Base-by-base conservation (phyloP, 1,140 invertebrate species). In the Xylocopa sonorina region DNA sequence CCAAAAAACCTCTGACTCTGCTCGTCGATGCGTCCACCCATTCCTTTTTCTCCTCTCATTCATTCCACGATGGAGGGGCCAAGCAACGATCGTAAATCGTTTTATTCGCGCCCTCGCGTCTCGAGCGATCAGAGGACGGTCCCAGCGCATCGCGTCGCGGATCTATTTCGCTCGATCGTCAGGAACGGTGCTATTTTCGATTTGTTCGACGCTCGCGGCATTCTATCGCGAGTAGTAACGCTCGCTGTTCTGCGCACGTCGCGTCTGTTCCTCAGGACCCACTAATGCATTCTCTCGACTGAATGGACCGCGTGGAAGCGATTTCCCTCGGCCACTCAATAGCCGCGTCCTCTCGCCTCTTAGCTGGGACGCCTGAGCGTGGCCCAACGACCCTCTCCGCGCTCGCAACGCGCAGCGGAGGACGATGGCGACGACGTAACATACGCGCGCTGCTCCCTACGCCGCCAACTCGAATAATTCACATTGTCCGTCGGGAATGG, bases 401-500 rank as follows among this genome's bases (percentile, higher is more conserved):
- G n/a, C n/a, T 55, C 38, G 46, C 78, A 64, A 62, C 75, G 57
- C 81, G 62, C 64, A 50, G 75, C 51, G 76, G 74, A 78, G 81
- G 85, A 63, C 58, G 69, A 63, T 69, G 81, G 73, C 67, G 78
- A 83, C 75, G 81, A 83, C 81, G 84, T 75, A 76, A 77, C 81
- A 73, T 67, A 84, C 77, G 87, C 82, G 81, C 79, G 76, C 55
- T 67, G 80, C 84, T 86, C 89, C 89, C 89, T 85, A 90, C 90
- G 87, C 91, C 91, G 90, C 87, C 90, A 89, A 89, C 90, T 91
- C 90, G 88, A 92, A 92, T 92, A 92, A 92, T 93, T 93, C 90
- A 92, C 92, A 93, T 93, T 93, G 92, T 93, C 92, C 90, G 92
- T 91, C 91, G 90, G 90, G 89, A 91, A 90, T 89, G 90, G 88